These are phyloP conservation scores for Micromesistius poutassou DNA, from an alignment of 2,797 vertebrate species.

Conservation along the genomic window DNA sequence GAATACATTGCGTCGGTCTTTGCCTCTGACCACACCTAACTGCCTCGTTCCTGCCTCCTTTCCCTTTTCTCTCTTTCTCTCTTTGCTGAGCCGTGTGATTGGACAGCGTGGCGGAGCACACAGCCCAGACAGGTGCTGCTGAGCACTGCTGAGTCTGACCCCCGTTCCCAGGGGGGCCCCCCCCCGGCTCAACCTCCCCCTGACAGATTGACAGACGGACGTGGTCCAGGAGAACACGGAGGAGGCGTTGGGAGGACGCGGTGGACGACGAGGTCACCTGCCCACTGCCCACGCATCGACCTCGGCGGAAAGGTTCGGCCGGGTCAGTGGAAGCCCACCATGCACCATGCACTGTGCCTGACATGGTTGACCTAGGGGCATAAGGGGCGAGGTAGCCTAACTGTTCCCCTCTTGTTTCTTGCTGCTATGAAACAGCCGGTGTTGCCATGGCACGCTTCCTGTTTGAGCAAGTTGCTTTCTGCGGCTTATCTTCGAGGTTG, in stretches of 20 bases:
- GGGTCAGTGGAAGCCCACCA: constrained; percentile 46
- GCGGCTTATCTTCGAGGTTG: constrained; percentile 53
- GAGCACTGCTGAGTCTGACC: constrained; percentile 71
- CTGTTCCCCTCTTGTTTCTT: constrained; percentile 17
- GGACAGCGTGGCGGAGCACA: constrained; percentile 47
- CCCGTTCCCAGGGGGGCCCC: constrained; percentile 55
- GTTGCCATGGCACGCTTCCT: constrained; percentile 59
- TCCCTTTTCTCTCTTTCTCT: constrained; percentile 42
- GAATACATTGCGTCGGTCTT: constrained; percentile 3
- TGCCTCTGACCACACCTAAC: background rate
- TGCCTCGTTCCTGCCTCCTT: constrained; percentile 21
- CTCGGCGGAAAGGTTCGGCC: constrained; percentile 26
- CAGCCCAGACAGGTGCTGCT: constrained; percentile 71
- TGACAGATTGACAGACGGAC: constrained; percentile 68
- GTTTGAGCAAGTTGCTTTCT: constrained; percentile 44
- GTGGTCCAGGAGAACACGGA: constrained; percentile 34
- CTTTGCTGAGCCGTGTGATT: constrained; percentile 58
- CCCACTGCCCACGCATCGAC: background rate
- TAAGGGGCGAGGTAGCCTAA: constrained; percentile 26
- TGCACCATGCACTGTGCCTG: constrained; percentile 21
- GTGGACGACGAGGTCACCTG: background rate
- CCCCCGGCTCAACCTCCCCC: constrained; percentile 63
- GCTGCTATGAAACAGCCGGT: constrained; percentile 13
- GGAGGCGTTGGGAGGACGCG: constrained; percentile 13
- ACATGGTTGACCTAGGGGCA: constrained; percentile 3